A percentile compares a stretch with the other conserved stretches of the same genome.
phyloP scores from a whole-genome alignment of 2,113 vertebrate species.

The Pterocles gutturalis region DNA sequence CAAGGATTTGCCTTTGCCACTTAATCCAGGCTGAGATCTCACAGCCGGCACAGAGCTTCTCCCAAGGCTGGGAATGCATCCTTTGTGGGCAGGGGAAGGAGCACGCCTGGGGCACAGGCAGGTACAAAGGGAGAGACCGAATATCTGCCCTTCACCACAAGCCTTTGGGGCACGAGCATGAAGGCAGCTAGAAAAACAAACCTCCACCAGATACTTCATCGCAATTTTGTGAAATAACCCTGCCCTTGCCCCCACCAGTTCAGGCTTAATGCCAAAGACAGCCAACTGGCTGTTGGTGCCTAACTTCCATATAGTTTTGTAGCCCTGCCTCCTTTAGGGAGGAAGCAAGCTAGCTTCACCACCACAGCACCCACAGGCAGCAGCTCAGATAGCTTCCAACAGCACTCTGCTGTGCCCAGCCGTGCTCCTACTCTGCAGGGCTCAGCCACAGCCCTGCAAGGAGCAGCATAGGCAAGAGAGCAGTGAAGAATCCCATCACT shows the following conservation, averaged over 20 bases:
- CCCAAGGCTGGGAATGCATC: accelerated
- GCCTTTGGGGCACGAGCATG: not conserved
- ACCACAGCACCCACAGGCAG: not conserved
- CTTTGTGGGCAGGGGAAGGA: not conserved
- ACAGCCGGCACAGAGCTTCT: not conserved
- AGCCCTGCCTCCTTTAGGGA: not conserved
- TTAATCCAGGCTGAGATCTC: conserved; percentile 30
- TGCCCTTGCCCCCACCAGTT: not conserved
- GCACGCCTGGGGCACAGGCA: not conserved
- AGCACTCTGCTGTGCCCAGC: not conserved
- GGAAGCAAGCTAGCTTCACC: not conserved
- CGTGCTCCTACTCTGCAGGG: not conserved
- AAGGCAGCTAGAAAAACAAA: not conserved
- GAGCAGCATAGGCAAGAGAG: not conserved
- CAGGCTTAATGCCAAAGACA: not conserved
- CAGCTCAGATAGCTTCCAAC: not conserved
- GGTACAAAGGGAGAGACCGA: not conserved
- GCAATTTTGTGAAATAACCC: not conserved
- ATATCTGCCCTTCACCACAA: not conserved
- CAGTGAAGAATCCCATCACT: not conserved
- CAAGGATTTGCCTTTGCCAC: conserved; percentile 9
- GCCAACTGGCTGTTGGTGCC: not conserved
- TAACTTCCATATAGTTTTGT: not conserved
- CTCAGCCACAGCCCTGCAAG: not conserved
- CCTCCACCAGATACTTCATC: not conserved